Conservation (phyloP, 2,113 vertebrate species). For the Dicentrarchus labrax region DNA sequence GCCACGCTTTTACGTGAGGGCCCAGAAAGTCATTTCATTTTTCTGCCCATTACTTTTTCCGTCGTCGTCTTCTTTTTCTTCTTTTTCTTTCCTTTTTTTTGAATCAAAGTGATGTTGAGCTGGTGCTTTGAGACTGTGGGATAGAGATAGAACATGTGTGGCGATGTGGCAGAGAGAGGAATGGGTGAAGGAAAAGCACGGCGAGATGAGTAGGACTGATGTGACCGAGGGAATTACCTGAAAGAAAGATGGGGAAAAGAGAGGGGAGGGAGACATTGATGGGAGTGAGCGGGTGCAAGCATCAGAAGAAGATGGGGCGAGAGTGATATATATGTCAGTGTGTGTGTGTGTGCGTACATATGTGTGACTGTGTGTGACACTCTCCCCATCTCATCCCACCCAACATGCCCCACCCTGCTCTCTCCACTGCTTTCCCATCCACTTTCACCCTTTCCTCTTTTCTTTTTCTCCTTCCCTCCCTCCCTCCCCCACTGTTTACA, state of each 20-base stretch:
- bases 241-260: conserved; percentile 60
- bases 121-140: conserved; percentile 66
- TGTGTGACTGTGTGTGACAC: conserved; percentile 31
- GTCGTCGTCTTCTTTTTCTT: conserved; percentile 39
- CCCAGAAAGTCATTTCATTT: conserved; percentile 83
- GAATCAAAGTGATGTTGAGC: conserved; percentile 78
- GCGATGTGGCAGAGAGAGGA: conserved; percentile 37
- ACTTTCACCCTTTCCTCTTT: conserved; percentile 57
- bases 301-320: conserved; percentile 50
- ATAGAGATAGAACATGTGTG: conserved; percentile 58
- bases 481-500: conserved; percentile 63
- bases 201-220: conserved; percentile 77
- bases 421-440: conserved; percentile 53
- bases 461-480: neutral
- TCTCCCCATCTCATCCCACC: conserved; percentile 47
- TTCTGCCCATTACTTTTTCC: conserved; percentile 83
- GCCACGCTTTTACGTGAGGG: conserved; percentile 77
- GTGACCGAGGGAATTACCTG: conserved; percentile 78
- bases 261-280: conserved; percentile 45
- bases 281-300: conserved; percentile 56
- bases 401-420: conserved; percentile 47
- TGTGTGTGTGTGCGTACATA: conserved; percentile 37
- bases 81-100: conserved; percentile 30
- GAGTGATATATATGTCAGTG: conserved; percentile 67
- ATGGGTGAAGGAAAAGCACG: conserved; percentile 35